These are phyloP conservation scores for Cosmia trapezina DNA, from an alignment of 2,888 invertebrate species.

Conservation along the genomic window DNA sequence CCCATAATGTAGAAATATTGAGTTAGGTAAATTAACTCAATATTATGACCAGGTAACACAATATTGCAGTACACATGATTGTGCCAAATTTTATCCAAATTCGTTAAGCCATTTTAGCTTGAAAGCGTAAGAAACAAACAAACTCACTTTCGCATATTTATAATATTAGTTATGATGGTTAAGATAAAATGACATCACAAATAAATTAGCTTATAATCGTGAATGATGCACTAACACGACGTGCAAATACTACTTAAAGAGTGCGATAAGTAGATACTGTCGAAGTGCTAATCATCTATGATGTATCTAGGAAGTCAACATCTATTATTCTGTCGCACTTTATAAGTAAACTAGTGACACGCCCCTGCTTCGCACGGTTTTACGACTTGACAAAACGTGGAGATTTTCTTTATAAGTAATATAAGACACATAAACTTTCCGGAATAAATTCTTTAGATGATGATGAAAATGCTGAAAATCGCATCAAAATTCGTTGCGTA, in stretches of 20 bases:
- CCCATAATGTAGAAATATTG: no score
- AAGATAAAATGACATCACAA: conserved; percentile 11
- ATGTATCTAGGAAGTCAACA: conserved; percentile 18
- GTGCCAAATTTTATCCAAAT: no score
- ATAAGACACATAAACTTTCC: no score
- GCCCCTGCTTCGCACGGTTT: background rate
- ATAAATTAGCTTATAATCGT: conserved; percentile 2
- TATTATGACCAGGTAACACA: no score
- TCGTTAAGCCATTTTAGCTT: no score
- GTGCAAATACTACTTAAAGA: conserved; percentile 4
- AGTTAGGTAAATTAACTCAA: no score
- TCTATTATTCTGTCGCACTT: background rate
- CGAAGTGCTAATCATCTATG: conserved; percentile 24
- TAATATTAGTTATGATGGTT: no score
- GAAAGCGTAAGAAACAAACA: no score
- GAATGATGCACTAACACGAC: conserved; percentile 34
- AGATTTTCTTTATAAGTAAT: no score
- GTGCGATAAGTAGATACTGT: conserved; percentile 4
- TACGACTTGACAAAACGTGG: background rate
- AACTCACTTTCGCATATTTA: no score
- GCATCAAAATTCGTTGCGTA: background rate
- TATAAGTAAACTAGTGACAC: background rate
- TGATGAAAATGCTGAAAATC: background rate
- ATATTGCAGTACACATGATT: no score
- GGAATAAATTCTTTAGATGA: background rate